These are phyloP conservation scores for Temnothorax ravouxi DNA, from an alignment of 2,888 invertebrate genomes.

Conservation along the genomic window DNA sequence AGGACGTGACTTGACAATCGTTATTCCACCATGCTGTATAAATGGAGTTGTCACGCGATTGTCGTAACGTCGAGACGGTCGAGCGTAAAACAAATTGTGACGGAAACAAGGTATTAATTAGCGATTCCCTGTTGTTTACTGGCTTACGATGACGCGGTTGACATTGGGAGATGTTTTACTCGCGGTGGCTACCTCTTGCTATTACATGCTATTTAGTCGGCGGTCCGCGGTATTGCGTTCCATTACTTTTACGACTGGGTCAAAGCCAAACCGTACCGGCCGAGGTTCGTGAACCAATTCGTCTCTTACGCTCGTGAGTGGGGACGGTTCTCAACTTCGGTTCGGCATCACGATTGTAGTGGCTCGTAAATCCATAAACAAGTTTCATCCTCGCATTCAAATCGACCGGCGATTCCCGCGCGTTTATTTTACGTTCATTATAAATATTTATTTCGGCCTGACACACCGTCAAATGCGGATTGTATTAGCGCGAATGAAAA, in stretches of 20 bases:
- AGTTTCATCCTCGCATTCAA: background rate
- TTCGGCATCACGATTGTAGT: background rate
- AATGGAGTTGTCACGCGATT: slow-evolving; percentile 69
- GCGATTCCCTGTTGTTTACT: slow-evolving; percentile 76
- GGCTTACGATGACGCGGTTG: slow-evolving; percentile 62
- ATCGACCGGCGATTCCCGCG: slow-evolving; percentile 1
- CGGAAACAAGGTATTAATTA: slow-evolving; percentile 73
- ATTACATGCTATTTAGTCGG: slow-evolving; percentile 84
- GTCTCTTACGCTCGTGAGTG: slow-evolving; percentile 60
- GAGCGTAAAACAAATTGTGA: slow-evolving; percentile 70
- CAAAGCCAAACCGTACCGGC: slow-evolving; percentile 79
- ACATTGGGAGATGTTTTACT: slow-evolving; percentile 65
- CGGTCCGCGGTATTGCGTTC: slow-evolving; percentile 79
- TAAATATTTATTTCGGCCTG: slow-evolving; percentile 46
- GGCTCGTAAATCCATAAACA: slow-evolving; percentile 27
- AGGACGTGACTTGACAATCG: slow-evolving; percentile 56
- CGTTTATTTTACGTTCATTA: slow-evolving; percentile 33
- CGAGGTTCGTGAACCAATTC: slow-evolving; percentile 75
- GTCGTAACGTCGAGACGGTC: slow-evolving; percentile 65
- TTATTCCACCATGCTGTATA: slow-evolving; percentile 62
- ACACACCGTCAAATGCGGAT: slow-evolving; percentile 12
- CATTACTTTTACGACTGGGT: slow-evolving; percentile 84
- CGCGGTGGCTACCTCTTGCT: slow-evolving; percentile 76
- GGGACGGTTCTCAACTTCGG: slow-evolving; percentile 68
- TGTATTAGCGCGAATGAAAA: slow-evolving; percentile 59